Evolutionary conservation across 1,140 invertebrate species (phyloP), one percentile per base, ranked within the genome.

Genomic region (Tribolium madens): DNA sequence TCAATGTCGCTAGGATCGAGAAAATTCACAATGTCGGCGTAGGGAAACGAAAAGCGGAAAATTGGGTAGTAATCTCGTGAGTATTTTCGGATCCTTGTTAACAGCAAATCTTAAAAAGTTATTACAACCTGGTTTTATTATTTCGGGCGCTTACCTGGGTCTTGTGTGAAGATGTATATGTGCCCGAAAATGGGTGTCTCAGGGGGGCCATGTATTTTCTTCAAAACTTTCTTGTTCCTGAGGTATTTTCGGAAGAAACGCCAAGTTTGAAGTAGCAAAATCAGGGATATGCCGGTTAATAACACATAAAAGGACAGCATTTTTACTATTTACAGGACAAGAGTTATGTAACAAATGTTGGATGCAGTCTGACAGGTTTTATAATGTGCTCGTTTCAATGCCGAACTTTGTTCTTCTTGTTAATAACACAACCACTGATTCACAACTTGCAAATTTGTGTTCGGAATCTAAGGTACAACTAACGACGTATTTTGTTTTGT

Each of bases 41-140:
- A 48, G 2, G 52, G 21, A 6, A 46, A 6, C 18, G 70, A 72
- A 12, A 72, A 72, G 18, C 70, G 14, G 42, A 46, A 72, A 17
- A 72, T 72, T 0, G 70, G 70, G 7, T 74, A 47, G 21, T 42
- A 60, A 14, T 68, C 10, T 13, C 36, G 33, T 1, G 76, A 9
- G n/a, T 12, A 73, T 42, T 76, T 21, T 3, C 75, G 17, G 9
- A 26, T 46, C 10, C 13, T 42, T 42, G 18, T 18, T 33, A 76
- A 76, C 7, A 76, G 14, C 42, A 15, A 9, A 17, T 76, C 75
- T 76, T 14, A n/a, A 76, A 57, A 42, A 36, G 31, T 12, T 15
- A 47, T 15, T 18, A 48, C 57, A 68, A 68, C n/a, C 1, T 15
- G 36, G 36, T 10, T 42, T 42, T 64, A 3, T 6, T 12, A 3